Conservation (phyloP, 2,797 vertebrate genomes). For the Thripadectes ignobilis region DNA sequence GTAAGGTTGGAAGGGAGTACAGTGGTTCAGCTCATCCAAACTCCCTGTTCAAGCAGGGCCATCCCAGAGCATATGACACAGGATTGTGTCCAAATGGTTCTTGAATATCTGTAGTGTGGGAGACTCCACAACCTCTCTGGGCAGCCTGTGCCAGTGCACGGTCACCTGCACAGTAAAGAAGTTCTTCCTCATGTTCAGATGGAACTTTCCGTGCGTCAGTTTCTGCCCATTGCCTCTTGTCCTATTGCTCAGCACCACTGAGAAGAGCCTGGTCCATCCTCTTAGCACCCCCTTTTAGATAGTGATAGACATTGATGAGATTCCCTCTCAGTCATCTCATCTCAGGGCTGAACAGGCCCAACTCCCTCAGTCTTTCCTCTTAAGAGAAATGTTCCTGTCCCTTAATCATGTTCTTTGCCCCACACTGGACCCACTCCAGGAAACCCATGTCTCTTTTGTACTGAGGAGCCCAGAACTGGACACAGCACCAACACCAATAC, state of each 20-base stretch:
- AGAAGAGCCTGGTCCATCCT: background rate
- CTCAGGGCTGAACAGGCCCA: background rate
- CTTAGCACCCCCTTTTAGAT: background rate
- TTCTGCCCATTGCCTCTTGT: background rate
- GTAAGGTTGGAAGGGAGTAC: background rate
- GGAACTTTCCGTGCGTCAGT: background rate
- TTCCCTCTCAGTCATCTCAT: background rate
- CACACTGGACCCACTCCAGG: background rate
- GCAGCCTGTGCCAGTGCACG: rapidly evolving
- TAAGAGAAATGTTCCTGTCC: background rate
- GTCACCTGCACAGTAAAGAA: background rate
- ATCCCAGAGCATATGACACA: background rate
- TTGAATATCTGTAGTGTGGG: background rate
- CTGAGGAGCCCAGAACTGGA: background rate
- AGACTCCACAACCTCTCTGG: background rate
- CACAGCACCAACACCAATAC: background rate
- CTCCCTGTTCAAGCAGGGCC: background rate
- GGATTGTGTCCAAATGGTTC: background rate
- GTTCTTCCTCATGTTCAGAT: background rate
- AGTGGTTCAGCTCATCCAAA: background rate
- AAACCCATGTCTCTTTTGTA: background rate
- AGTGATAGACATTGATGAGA: background rate
- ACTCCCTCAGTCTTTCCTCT: rapidly evolving
- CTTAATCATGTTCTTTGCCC: background rate
- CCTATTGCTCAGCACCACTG: rapidly evolving